Conservation (phyloP, 53 echinoderm and acorn worm genomes). For the Echinometra lucunter region DNA sequence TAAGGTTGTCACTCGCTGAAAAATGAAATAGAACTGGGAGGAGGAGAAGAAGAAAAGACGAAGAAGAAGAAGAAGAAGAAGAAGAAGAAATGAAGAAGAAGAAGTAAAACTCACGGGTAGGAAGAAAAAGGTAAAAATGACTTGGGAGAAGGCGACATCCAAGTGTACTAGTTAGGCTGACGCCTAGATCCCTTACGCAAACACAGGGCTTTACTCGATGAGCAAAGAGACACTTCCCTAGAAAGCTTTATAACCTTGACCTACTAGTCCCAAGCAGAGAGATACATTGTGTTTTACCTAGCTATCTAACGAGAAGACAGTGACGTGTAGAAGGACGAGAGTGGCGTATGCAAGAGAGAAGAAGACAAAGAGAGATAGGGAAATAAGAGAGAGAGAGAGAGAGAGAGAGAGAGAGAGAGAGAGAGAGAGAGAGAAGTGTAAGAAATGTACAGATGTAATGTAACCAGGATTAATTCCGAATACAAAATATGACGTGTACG, state of each 20-base stretch:
- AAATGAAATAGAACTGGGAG: not conserved
- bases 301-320: not conserved
- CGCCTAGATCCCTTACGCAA: conserved; percentile 4
- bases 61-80: not conserved
- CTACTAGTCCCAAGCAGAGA: conserved; percentile 6
- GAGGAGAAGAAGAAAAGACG: not conserved
- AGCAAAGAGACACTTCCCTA: conserved; percentile 24
- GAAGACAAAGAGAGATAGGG: not conserved
- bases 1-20: not conserved
- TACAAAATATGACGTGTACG: no score
- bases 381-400: not conserved
- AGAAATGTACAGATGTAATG: no score
- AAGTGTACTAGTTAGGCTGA: not conserved
- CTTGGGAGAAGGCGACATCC: not conserved
- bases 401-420: not conserved
- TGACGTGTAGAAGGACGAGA: not conserved
- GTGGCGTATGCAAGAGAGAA: no score
- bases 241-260: conserved; percentile 34
- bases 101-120: not conserved
- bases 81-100: not conserved
- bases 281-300: conserved; percentile 23
- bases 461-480: no score
- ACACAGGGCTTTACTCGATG: conserved; percentile 33
- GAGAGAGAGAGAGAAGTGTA: not conserved
- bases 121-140: not conserved